Conservation (phyloP, 2,113 vertebrate species). For the Tonatia bakeri region DNA sequence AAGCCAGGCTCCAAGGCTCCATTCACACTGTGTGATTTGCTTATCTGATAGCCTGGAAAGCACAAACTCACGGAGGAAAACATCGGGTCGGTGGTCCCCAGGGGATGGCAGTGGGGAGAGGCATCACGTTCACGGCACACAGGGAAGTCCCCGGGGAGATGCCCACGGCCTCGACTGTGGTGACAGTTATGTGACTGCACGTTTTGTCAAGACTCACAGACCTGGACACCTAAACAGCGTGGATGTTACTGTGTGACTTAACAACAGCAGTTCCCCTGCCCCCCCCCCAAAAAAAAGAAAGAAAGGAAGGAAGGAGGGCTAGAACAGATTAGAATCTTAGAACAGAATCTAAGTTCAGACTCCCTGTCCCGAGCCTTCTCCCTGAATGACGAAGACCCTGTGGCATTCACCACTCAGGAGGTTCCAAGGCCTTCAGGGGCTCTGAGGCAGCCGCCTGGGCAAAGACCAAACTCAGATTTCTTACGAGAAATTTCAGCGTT, state of each 20-base stretch:
- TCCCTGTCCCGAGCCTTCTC: background rate
- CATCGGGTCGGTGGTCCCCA: fast-evolving
- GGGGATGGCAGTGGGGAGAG: background rate
- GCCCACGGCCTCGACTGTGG: background rate
- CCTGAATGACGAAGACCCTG: background rate
- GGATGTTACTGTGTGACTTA: background rate
- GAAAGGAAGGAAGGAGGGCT: background rate
- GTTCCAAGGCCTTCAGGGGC: background rate
- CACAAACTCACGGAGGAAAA: fast-evolving
- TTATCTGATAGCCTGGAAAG: background rate
- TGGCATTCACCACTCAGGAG: fast-evolving
- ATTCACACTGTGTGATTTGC: fast-evolving
- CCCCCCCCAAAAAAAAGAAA: too few species aligned
- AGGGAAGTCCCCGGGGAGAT: too few species aligned
- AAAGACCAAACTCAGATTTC: background rate
- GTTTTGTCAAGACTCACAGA: background rate
- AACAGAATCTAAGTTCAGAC: background rate
- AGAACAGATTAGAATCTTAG: too few species aligned
- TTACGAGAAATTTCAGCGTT: background rate
- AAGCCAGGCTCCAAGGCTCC: background rate
- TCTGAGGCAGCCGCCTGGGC: background rate
- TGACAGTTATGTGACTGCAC: fast-evolving
- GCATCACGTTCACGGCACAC: too few species aligned
- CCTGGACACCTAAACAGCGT: background rate
- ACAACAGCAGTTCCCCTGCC: too few species aligned